Evolutionary conservation across 2,797 vertebrate species (phyloP).

Genomic region (Pithecia hirsuta): DNA sequence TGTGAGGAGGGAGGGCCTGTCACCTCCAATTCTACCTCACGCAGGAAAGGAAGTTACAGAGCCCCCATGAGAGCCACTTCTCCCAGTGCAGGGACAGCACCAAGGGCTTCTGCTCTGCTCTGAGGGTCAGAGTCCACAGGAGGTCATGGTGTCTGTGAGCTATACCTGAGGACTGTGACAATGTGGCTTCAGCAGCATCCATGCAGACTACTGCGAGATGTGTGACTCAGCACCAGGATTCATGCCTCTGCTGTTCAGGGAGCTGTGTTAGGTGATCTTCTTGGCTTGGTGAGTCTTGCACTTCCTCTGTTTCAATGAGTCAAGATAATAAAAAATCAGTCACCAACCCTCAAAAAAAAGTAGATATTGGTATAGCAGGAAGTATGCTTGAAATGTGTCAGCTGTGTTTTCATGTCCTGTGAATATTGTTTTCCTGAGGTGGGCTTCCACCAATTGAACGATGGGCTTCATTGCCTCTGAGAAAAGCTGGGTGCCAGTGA

Average conservation of each 20-base stretch:
- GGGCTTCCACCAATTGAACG: not conserved
- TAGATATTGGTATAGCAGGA: not conserved
- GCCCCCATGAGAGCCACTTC: not conserved
- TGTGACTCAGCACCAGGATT: too few relatives aligned
- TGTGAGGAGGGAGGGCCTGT: not conserved
- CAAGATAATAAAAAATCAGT: not conserved
- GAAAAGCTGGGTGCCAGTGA: not conserved
- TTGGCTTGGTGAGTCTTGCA: not conserved
- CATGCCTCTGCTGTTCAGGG: not conserved
- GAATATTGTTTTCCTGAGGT: not conserved
- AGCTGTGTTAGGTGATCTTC: not conserved
- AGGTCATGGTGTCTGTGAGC: accelerated
- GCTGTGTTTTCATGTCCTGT: not conserved
- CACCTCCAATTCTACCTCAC: not conserved
- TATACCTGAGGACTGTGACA: not conserved
- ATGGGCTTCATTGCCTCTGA: too few relatives aligned
- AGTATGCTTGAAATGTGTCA: not conserved
- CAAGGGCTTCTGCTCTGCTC: too few relatives aligned
- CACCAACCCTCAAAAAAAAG: not conserved
- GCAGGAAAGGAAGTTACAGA: not conserved
- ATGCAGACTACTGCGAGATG: not conserved
- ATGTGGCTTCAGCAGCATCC: not conserved
- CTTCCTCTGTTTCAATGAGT: not conserved
- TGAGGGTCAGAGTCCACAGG: not conserved
- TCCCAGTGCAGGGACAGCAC: too few relatives aligned